A percentile compares a stretch with the other conserved stretches of the same genome.
Evolutionary conservation across 2,113 vertebrate genomes (phyloP).

Genomic region (Cryptomyrus ogoouensis): DNA sequence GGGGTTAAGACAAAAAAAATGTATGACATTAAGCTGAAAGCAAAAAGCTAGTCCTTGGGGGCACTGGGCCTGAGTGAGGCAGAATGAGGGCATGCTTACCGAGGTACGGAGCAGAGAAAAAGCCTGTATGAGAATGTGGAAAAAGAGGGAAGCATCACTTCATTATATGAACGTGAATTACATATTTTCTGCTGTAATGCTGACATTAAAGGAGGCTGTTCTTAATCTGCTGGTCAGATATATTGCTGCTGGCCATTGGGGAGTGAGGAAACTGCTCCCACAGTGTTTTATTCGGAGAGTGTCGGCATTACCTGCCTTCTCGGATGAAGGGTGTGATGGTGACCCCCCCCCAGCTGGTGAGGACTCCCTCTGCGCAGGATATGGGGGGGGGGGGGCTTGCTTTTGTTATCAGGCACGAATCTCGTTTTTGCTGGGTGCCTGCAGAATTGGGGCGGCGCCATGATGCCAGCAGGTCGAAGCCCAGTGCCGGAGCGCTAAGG

Average conservation of each 20-base stretch:
- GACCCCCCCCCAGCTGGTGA: slow-evolving; percentile 42
- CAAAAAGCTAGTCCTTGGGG: slow-evolving; percentile 41
- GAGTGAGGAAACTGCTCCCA: slow-evolving; percentile 26
- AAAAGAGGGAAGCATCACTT: slow-evolving; percentile 46
- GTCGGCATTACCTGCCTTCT: slow-evolving; percentile 42
- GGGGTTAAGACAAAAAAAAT: slow-evolving; percentile 25
- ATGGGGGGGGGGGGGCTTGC: slow-evolving; percentile 29
- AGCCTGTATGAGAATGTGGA: slow-evolving; percentile 30
- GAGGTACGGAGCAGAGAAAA: background rate
- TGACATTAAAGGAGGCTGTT: slow-evolving; percentile 51
- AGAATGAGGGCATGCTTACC: slow-evolving; percentile 33
- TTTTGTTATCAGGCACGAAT: slow-evolving; percentile 62
- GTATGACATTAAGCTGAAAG: slow-evolving; percentile 45
- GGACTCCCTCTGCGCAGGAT: slow-evolving; percentile 44
- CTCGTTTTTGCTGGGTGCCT: slow-evolving; percentile 38
- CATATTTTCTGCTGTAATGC: slow-evolving; percentile 53
- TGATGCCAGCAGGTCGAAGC: slow-evolving; percentile 23
- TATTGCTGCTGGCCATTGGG: slow-evolving; percentile 38
- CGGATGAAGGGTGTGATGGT: slow-evolving; percentile 16
- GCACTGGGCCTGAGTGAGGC: slow-evolving; percentile 46
- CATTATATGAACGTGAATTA: slow-evolving; percentile 52
- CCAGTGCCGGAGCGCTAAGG: slow-evolving; percentile 37
- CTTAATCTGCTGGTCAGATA: slow-evolving; percentile 55
- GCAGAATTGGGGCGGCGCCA: slow-evolving; percentile 46
- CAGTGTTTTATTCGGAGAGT: slow-evolving; percentile 33